Conservation (phyloP, 1,140 invertebrate genomes). For the Drosophila ironensis region DNA sequence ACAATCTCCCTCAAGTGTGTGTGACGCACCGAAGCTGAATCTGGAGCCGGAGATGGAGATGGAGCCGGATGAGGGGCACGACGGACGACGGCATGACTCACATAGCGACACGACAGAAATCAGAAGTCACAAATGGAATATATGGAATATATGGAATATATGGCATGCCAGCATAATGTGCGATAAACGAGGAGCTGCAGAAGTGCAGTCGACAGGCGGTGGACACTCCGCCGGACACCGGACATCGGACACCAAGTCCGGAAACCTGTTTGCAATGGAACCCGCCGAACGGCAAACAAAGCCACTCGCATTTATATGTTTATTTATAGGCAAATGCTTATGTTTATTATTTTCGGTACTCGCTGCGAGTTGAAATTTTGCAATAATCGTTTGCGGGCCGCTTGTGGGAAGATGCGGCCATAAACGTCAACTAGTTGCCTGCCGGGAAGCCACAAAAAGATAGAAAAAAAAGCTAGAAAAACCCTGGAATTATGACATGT, state of each 20-base stretch:
- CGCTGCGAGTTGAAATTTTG: too few relatives aligned
- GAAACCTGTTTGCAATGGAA: slow-evolving; percentile 29
- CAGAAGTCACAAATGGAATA: neutral
- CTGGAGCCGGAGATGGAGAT: neutral
- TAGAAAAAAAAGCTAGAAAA: too few relatives aligned
- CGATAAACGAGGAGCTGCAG: neutral
- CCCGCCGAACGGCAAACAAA: neutral
- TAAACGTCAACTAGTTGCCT: too few relatives aligned
- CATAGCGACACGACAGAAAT: slow-evolving; percentile 30
- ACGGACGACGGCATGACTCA: slow-evolving; percentile 42
- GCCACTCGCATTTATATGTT: too few relatives aligned
- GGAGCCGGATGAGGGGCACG: neutral
- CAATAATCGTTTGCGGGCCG: too few relatives aligned
- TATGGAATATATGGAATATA: neutral
- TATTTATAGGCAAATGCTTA: neutral
- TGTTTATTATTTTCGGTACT: neutral
- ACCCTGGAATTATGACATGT: too few relatives aligned
- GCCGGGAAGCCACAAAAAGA: too few relatives aligned
- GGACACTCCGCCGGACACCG: neutral
- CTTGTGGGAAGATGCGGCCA: too few relatives aligned
- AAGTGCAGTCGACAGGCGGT: slow-evolving; percentile 4
- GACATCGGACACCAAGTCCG: neutral
- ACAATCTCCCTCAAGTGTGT: slow-evolving; percentile 22
- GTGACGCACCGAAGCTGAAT: slow-evolving; percentile 38
- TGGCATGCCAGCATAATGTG: slow-evolving; percentile 16